Evolutionary conservation across 2,797 vertebrate species (phyloP).

Genomic region (Spinus pinus): DNA sequence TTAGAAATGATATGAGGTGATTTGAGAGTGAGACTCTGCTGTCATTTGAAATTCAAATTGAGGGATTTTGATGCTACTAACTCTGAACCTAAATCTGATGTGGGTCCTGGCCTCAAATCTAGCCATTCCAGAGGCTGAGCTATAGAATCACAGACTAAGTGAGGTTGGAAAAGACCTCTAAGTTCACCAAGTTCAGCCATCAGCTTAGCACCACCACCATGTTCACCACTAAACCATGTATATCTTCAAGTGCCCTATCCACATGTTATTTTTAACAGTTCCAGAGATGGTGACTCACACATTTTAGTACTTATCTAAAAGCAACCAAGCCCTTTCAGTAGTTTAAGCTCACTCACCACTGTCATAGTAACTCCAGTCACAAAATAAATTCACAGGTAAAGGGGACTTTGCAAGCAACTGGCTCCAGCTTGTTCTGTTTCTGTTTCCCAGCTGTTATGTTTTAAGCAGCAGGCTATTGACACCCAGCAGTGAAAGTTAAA

Average conservation of each 20-base stretch:
- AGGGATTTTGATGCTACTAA: not conserved
- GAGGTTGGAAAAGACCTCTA: not conserved
- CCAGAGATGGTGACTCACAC: not conserved
- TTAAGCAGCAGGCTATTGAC: not conserved
- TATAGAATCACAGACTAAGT: not conserved
- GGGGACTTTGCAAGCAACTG: not conserved
- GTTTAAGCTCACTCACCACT: not conserved
- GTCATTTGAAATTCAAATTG: not conserved
- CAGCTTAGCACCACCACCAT: not conserved
- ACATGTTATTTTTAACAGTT: not conserved
- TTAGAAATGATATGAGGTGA: not conserved
- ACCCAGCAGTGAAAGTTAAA: not conserved
- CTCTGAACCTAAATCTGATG: not conserved
- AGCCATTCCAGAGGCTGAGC: accelerated
- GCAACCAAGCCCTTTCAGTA: too few relatives aligned
- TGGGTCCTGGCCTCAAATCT: not conserved
- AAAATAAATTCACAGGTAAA: not conserved
- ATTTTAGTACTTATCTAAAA: not conserved
- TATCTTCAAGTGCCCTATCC: not conserved
- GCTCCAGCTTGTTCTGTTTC: not conserved
- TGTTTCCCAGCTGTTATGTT: not conserved
- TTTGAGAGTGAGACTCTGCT: not conserved
- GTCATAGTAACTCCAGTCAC: not conserved
- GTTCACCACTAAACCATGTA: not conserved
- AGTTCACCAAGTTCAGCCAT: not conserved